phyloP scores from a whole-genome alignment of 2,888 invertebrate genomes.

The Drosophila kanekoi region DNA sequence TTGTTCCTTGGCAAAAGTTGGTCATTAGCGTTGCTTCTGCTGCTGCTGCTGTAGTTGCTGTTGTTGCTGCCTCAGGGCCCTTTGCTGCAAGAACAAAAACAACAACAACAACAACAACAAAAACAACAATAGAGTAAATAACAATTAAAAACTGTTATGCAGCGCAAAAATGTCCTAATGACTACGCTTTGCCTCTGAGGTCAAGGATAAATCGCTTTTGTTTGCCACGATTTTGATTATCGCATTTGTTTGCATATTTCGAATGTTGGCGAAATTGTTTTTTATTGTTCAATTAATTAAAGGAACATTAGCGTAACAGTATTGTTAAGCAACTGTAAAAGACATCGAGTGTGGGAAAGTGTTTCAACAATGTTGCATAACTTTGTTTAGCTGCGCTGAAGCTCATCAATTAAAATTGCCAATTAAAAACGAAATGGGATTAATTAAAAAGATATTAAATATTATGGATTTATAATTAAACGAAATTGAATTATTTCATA shows the following conservation, averaged over 20 bases:
- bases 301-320: neutral
- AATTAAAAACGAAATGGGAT: neutral
- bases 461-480: too few species aligned
- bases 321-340: neutral
- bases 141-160: constrained; percentile 74
- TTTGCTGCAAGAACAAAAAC: constrained; percentile 23
- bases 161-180: constrained; percentile 68
- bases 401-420: too few species aligned
- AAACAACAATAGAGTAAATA: constrained; percentile 60
- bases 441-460: neutral
- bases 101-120: constrained; percentile 1
- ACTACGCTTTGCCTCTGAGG: constrained; percentile 59
- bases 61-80: constrained; percentile 32
- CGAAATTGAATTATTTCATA: too few species aligned
- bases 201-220: constrained; percentile 70
- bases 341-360: neutral
- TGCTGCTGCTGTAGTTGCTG: constrained; percentile 20
- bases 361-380: neutral
- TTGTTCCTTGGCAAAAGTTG: constrained; percentile 65
- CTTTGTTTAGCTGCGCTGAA: neutral
- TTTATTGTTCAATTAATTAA: constrained; percentile 25
- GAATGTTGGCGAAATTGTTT: constrained; percentile 50
- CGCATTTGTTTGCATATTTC: constrained; percentile 58
- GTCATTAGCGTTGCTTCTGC: constrained; percentile 72
- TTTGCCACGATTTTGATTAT: constrained; percentile 30